These are phyloP conservation scores for Elaphurus davidianus DNA, from an alignment of 2,113 vertebrate species.

Conservation along the genomic window DNA sequence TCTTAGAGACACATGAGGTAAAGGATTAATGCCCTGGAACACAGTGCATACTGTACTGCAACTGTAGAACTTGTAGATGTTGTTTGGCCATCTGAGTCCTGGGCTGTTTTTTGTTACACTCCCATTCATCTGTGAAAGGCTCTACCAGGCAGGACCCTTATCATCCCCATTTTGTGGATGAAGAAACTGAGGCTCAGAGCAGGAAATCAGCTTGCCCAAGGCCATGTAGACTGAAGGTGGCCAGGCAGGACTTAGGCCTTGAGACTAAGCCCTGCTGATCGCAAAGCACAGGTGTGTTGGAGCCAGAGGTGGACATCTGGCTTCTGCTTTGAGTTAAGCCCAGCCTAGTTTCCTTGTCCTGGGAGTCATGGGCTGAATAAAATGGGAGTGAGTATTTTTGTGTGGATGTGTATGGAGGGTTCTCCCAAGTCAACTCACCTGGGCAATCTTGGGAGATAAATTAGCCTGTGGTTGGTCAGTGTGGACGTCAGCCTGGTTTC, in stretches of 20 bases:
- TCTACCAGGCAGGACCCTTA: background rate
- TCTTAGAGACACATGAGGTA: background rate
- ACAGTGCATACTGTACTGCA: no score
- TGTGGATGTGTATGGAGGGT: background rate
- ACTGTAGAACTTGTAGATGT: background rate
- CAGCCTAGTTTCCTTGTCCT: background rate
- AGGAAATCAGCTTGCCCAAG: background rate
- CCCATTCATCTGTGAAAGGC: background rate
- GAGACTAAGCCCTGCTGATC: background rate
- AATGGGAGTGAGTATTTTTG: background rate
- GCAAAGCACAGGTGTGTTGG: background rate
- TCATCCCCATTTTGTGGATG: background rate
- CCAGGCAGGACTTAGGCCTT: background rate
- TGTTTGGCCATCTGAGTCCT: background rate
- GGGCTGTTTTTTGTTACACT: background rate
- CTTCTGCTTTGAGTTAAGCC: background rate
- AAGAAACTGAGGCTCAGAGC: background rate
- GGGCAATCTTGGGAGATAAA: accelerated
- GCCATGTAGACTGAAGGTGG: background rate
- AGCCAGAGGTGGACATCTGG: background rate
- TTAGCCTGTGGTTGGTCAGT: no score
- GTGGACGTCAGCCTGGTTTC: background rate
- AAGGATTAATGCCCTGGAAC: background rate
- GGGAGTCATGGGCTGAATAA: background rate
- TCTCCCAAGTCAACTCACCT: background rate